phyloP scores from a whole-genome alignment of 2,113 vertebrate species.

The Sitta europaea region DNA sequence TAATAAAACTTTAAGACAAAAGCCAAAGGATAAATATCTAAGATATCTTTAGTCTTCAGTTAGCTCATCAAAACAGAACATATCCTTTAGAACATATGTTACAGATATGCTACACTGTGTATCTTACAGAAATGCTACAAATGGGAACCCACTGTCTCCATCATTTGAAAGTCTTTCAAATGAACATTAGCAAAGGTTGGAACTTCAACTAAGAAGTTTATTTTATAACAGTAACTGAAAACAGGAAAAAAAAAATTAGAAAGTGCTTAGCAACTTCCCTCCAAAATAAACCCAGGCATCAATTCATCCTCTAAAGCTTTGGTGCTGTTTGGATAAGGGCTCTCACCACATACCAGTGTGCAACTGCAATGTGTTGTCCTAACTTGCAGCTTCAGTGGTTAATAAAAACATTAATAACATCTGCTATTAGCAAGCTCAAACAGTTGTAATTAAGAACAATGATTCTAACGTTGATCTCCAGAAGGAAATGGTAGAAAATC shows the following conservation, averaged over 20 bases:
- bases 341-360: neutral
- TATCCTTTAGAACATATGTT: slow-evolving; percentile 64
- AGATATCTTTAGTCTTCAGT: slow-evolving; percentile 68
- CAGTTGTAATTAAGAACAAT: neutral
- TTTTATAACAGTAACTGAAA: slow-evolving; percentile 11
- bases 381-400: slow-evolving; percentile 39
- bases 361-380: slow-evolving; percentile 7
- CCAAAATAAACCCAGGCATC: slow-evolving; percentile 7
- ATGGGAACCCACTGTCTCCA: slow-evolving; percentile 37
- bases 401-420: slow-evolving; percentile 1
- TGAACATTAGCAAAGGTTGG: neutral
- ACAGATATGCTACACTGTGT: slow-evolving; percentile 57
- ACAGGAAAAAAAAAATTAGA: neutral
- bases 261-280: slow-evolving; percentile 41
- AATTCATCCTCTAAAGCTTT: slow-evolving; percentile 24
- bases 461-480: neutral
- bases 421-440: slow-evolving; percentile 13
- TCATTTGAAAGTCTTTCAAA: neutral
- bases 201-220: slow-evolving; percentile 43
- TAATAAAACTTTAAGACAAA: slow-evolving; percentile 75
- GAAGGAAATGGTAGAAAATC: neutral
- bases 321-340: neutral
- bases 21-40: slow-evolving; percentile 78
- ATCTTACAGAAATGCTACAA: slow-evolving; percentile 62
- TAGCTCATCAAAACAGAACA: slow-evolving; percentile 54